phyloP scores from a whole-genome alignment of 2,113 vertebrate genomes.

The Lagopus muta region DNA sequence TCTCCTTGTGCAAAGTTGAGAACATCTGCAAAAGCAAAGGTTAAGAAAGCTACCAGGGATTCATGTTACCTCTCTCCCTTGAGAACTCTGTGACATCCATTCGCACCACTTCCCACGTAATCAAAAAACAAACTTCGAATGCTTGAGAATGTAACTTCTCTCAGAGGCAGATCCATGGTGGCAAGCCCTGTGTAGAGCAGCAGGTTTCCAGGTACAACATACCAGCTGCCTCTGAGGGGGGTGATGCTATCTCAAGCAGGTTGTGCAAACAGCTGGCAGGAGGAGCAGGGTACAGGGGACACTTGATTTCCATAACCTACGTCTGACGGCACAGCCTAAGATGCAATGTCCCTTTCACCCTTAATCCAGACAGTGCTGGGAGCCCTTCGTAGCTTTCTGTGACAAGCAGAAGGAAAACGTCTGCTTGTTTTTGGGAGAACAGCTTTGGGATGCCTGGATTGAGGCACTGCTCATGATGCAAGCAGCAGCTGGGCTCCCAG shows the following conservation, averaged over 20 bases:
- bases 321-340: neutral
- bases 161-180: conserved; percentile 10
- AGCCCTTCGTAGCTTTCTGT: neutral
- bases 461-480: conserved; percentile 2
- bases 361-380: neutral
- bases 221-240: conserved; percentile 2
- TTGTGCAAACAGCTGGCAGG: neutral
- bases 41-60: conserved; percentile 46
- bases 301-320: neutral
- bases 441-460: conserved; percentile 22
- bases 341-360: neutral
- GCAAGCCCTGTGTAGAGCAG: conserved; percentile 61
- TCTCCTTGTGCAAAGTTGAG: neutral
- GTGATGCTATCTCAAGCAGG: neutral
- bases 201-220: conserved; percentile 38
- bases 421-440: neutral
- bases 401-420: conserved; percentile 11
- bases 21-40: conserved; percentile 66
- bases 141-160: conserved; percentile 31
- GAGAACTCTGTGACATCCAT: conserved; percentile 17
- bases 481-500: conserved; percentile 19
- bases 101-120: conserved; percentile 6
- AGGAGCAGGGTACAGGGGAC: neutral
- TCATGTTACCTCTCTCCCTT: conserved; percentile 25
- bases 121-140: conserved; percentile 46